Evolutionary conservation across 2,888 invertebrate species (phyloP).

Genomic region (Strigamia crassipes): DNA sequence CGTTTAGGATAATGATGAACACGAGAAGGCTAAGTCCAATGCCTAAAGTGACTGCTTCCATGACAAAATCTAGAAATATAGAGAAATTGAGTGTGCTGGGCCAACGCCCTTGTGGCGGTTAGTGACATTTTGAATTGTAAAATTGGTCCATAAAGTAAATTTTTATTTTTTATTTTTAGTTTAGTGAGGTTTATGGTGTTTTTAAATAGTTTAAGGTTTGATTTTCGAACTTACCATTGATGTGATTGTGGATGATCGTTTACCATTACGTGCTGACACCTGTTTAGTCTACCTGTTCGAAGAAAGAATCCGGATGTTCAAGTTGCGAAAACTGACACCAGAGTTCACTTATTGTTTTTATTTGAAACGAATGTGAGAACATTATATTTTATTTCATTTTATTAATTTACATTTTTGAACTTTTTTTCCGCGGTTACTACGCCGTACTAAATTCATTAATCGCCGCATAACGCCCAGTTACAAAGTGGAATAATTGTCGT

Average conservation of each 20-base stretch:
- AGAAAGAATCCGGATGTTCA: constrained; percentile 53
- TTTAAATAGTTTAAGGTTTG: neutral
- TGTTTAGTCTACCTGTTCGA: constrained; percentile 60
- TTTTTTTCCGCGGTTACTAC: neutral
- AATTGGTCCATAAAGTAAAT: no score
- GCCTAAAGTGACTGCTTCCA: constrained; percentile 50
- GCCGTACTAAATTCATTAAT: constrained; percentile 25
- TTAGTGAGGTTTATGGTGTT: no score
- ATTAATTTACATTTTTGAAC: constrained; percentile 55
- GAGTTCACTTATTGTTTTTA: constrained; percentile 51
- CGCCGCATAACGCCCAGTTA: constrained; percentile 41
- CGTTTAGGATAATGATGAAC: constrained; percentile 73
- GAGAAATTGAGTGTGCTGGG: neutral
- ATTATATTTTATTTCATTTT: neutral
- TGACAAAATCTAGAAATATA: constrained; percentile 13
- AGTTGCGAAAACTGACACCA: neutral
- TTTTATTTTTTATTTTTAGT: no score
- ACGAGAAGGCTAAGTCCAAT: constrained; percentile 63
- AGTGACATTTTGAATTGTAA: neutral
- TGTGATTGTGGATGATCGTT: neutral
- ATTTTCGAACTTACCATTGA: neutral
- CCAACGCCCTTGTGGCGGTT: neutral
- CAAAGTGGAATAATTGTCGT: constrained; percentile 59
- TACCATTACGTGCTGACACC: neutral
- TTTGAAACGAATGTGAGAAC: neutral